Conservation (phyloP, 2,888 invertebrate species). For the Candidula unifasciata region DNA sequence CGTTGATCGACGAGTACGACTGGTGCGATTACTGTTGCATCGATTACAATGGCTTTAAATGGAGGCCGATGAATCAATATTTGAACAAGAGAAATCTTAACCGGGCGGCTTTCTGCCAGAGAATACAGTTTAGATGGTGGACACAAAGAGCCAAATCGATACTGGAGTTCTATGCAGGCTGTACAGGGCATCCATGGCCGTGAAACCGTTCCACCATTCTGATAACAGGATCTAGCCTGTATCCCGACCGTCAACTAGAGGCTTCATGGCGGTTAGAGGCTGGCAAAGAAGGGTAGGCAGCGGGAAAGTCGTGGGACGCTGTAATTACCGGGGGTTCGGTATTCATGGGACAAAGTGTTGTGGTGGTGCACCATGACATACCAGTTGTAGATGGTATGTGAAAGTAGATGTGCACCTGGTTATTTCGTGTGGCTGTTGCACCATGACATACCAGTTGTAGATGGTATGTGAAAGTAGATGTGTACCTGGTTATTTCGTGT, state of each 20-base stretch:
- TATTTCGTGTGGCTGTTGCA: too few relatives aligned
- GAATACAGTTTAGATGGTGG: slow-evolving; percentile 38
- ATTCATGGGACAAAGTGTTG: too few relatives aligned
- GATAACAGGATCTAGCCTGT: neutral
- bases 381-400: too few relatives aligned
- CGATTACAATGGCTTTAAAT: slow-evolving; percentile 34
- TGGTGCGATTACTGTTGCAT: slow-evolving; percentile 1
- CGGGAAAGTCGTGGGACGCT: too few relatives aligned
- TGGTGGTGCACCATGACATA: too few relatives aligned
- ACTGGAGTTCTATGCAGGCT: slow-evolving; percentile 4
- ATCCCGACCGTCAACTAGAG: too few relatives aligned
- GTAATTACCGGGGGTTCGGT: too few relatives aligned
- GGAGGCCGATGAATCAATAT: slow-evolving; percentile 39
- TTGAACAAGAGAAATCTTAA: slow-evolving; percentile 45
- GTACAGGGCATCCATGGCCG: slow-evolving; percentile 6
- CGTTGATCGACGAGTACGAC: slow-evolving; percentile 23
- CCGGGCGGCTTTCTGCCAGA: slow-evolving; percentile 25
- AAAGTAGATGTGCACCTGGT: too few relatives aligned
- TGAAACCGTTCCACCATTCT: slow-evolving; percentile 3
- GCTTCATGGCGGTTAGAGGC: neutral
- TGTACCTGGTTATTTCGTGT: too few relatives aligned
- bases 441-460: too few relatives aligned
- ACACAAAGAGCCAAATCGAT: slow-evolving; percentile 33
- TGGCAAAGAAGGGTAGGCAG: neutral
- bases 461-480: too few relatives aligned